Percentiles rank a stretch among this genome's conserved stretches.
These are phyloP conservation scores for Goniozus legneri DNA, from an alignment of 1,140 invertebrate species.

Conservation along the genomic window DNA sequence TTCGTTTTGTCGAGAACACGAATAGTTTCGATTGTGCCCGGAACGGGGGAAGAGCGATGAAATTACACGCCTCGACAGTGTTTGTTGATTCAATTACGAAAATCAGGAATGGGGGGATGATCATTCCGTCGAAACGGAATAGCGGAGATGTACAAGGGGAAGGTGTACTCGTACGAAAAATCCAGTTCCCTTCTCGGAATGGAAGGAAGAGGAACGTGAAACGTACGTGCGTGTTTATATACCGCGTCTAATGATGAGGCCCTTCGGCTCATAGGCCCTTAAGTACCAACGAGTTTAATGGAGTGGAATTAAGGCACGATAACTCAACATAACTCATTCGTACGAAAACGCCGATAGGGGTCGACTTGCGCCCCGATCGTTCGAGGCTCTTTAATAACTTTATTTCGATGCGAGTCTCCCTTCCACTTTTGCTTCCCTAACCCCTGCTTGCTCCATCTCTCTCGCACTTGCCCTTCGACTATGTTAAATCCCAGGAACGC, in stretches of 20 bases:
- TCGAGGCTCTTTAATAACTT: constrained; percentile 27
- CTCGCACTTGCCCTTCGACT: constrained; percentile 13
- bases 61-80: no score
- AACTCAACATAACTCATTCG: constrained; percentile 34
- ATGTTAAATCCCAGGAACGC: constrained; percentile 22
- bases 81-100: no score
- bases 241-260: constrained; percentile 19
- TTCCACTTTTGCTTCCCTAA: neutral
- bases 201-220: no score
- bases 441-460: neutral
- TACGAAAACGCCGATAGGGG: constrained; percentile 25
- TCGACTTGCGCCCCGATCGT: neutral
- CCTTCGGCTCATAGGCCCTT: constrained; percentile 20
- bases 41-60: no score
- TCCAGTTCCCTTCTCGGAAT: no score
- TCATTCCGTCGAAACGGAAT: no score
- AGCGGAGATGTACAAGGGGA: no score
- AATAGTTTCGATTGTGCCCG: no score
- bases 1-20: no score
- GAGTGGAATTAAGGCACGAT: constrained; percentile 28
- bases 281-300: constrained; percentile 22
- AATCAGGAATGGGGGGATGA: no score
- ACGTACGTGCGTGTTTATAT: no score
- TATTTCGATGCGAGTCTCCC: constrained; percentile 20
- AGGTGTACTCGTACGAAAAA: no score